Base-by-base conservation (phyloP, 2,888 invertebrate genomes). In the Hirtodrosophila confusa region DNA sequence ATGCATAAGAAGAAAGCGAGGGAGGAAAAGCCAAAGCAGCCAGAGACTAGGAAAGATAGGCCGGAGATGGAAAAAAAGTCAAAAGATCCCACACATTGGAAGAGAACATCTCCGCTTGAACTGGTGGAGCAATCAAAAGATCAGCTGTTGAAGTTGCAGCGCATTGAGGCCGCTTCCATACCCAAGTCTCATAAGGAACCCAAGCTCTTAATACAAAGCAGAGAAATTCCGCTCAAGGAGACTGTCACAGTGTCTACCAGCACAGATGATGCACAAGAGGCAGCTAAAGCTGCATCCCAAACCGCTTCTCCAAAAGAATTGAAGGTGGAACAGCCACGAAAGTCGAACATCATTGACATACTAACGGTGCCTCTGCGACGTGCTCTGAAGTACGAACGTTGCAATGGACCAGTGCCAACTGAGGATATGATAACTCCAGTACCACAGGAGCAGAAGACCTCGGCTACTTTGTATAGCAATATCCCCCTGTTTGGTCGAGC, bases 131-230 rank as follows among this genome's bases (percentile, higher is more conserved):
- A 31, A 31, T 0, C 6, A 4, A 9, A 44, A 3, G 17, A 48
- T 0, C 41, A 69, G 4, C 37, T n/a, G 9, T 3, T 17, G 0
- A 75, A 64, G 45, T 29, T 64, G 24, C 4, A 45, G n/a, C 77
- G 62, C 23, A 64, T 82, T 39, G 72, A 69, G 8, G 75, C 62
- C 3, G 80, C 80, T 4, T 58, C 80, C 10, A 69, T 17, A 7
- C 83, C 80, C 4, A 80, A 80, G 17, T 49, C 55, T 0, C 40
- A 48, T 17, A 27, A 37, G 3, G 41, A 40, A 4, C 24, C 33
- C 10, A 36, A 43, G 36, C 58, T 17, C 17, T 1, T 17, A 17
- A 48, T 33, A 27, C 2, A 37, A 29, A 9, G 4, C 17, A 17
- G 17, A 17, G 17, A 17, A 17, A 17, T 17, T n/a, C n/a, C n/a